These are phyloP conservation scores for Drosophila elegans DNA, from an alignment of 1,140 invertebrate genomes.

Conservation along the genomic window DNA sequence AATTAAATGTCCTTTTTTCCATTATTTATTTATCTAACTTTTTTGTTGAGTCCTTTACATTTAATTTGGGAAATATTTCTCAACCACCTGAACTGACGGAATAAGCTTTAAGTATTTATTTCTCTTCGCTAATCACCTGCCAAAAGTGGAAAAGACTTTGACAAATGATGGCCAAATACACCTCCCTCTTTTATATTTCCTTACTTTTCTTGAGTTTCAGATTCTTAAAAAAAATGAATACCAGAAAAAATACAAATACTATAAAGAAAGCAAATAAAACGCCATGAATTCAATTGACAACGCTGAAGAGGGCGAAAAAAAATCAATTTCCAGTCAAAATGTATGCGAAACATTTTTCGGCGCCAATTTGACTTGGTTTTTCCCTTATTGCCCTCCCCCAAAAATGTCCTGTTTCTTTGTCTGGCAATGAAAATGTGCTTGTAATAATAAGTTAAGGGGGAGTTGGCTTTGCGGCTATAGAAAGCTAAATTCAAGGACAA, in stretches of 20 bases:
- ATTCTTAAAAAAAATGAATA: conserved; percentile 36
- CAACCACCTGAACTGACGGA: neutral
- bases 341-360: conserved; percentile 58
- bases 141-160: conserved; percentile 66
- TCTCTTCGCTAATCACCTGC: conserved; percentile 72
- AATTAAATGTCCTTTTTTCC: neutral
- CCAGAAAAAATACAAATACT: conserved; percentile 29
- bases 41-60: neutral
- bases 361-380: conserved; percentile 45
- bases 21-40: too few relatives aligned
- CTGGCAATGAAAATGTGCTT: conserved; percentile 78
- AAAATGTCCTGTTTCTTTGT: conserved; percentile 11
- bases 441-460: conserved; percentile 66
- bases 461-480: conserved; percentile 32
- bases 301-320: conserved; percentile 30
- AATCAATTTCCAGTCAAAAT: conserved; percentile 69
- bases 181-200: neutral
- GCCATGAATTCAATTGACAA: conserved; percentile 79
- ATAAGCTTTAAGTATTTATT: conserved; percentile 45
- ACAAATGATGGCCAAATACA: conserved; percentile 61
- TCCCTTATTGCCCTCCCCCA: neutral
- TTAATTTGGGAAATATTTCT: conserved; percentile 22
- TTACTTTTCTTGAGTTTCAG: conserved; percentile 10
- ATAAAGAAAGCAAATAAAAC: conserved; percentile 73
- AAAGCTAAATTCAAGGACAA: conserved; percentile 77